Base-by-base conservation (phyloP, 2,888 invertebrate species). In the Alcis repandata region DNA sequence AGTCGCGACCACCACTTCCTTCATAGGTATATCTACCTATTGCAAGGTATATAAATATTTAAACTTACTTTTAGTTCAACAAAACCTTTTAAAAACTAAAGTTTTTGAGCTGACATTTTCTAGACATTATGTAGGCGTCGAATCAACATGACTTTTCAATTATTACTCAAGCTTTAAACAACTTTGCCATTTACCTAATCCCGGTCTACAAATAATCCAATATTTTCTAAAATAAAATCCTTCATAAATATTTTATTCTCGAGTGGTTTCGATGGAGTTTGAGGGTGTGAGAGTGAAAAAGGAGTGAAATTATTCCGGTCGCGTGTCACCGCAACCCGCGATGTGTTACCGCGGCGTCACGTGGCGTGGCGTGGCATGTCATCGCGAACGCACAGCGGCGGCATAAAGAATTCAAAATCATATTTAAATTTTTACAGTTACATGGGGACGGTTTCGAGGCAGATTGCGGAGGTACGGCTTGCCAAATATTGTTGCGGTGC, bases 131-230 rank as follows among this genome's bases (percentile, higher is more conserved):
- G 2, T 36, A 53, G 19, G 19, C 9, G 22, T 43, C 1, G 17
- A 54, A 43, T 19, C 15, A 60, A 61, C 61, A 54, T n/a, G 19
- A 22, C 10, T 19, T 53, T 46, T 46, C 52, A 46, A 53, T 60
- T 53, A 60, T 17, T 4, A 10, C 7, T 52, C 11, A 27, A 43
- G 41, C 43, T 43, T 46, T 52, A 36, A 45, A 60, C 33, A 45
- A 43, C 45, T 38, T 60, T 27, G 45, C 33, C 43, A 43, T 59
- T 59, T 43, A 32, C 51, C 1, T 45, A 45, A 53, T 60, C 45
- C 38, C 10, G 45, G 36, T 52, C n/a, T 45, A 53, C 36, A 45
- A 52, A 45, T 60, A 45, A 51, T 41, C 27, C 51, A 43, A 51
- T 20, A 43, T 43, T 59, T 41, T 9, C 7, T 49, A 13, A 40